A percentile compares a stretch with the other conserved stretches of the same genome.
Evolutionary conservation across 2,888 invertebrate genomes (phyloP).

Genomic region (Paralinhomoeus sp.): DNA sequence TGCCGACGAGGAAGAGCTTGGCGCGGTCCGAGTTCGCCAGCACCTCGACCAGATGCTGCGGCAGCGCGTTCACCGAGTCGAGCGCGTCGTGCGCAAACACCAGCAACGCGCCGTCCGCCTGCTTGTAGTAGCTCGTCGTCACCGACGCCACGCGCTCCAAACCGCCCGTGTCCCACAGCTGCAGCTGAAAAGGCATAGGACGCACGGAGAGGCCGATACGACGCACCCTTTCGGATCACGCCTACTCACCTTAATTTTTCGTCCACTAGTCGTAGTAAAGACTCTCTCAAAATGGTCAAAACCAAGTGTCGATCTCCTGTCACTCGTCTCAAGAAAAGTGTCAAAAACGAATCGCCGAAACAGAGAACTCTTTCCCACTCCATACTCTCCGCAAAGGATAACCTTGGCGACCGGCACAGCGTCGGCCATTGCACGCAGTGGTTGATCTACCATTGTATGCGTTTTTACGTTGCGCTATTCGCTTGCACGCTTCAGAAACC

Average conservation of each 20-base stretch:
- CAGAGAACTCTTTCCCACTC: slow-evolving; percentile 76
- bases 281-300: slow-evolving; percentile 67
- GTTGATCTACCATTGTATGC: too few species aligned
- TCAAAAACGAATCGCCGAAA: slow-evolving; percentile 72
- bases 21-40: slow-evolving; percentile 82
- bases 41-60: slow-evolving; percentile 73
- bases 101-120: slow-evolving; percentile 73
- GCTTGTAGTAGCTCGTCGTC: slow-evolving; percentile 81
- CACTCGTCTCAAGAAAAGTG: slow-evolving; percentile 57
- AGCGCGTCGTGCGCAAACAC: slow-evolving; percentile 72
- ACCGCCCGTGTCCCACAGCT: slow-evolving; percentile 86
- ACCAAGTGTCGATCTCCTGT: slow-evolving; percentile 64
- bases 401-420: slow-evolving; percentile 46
- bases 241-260: slow-evolving; percentile 48
- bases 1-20: slow-evolving; percentile 78
- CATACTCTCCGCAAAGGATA: slow-evolving; percentile 80
- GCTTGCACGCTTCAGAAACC: too few species aligned
- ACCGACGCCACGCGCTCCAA: slow-evolving; percentile 87
- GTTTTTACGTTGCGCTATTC: too few species aligned
- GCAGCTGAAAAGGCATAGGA: slow-evolving; percentile 46
- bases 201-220: too few species aligned
- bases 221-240: too few species aligned
- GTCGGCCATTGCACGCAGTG: not conserved
- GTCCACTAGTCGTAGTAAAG: slow-evolving; percentile 49
- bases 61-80: slow-evolving; percentile 68